phyloP scores from a whole-genome alignment of 1,140 invertebrate species.

The Cyclargus thomasi region DNA sequence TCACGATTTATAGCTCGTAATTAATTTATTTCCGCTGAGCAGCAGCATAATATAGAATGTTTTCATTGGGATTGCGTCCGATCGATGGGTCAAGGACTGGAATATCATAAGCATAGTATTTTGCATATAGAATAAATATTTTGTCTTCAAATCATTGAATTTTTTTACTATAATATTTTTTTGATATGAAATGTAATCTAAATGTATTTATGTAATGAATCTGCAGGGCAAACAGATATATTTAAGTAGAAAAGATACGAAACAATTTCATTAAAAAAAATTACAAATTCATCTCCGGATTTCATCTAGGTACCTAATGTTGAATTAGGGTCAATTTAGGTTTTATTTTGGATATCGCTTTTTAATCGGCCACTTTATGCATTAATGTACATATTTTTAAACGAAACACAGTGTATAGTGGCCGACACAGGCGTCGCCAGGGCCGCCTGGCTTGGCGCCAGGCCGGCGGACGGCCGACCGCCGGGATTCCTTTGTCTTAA shows the following conservation, averaged over 20 bases:
- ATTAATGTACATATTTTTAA: slow-evolving; percentile 20
- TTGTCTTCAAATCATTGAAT: too few species aligned
- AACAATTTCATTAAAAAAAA: too few species aligned
- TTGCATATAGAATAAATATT: slow-evolving; percentile 3
- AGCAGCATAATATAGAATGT: slow-evolving; percentile 18
- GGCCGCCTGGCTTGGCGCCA: slow-evolving; percentile 71
- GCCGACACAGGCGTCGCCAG: slow-evolving; percentile 62
- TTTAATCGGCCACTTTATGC: neutral
- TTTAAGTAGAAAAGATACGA: too few species aligned
- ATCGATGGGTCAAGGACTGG: slow-evolving; percentile 33
- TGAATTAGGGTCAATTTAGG: neutral
- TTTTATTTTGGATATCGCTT: neutral
- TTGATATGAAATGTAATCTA: too few species aligned
- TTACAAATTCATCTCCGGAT: neutral
- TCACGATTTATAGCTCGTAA: neutral
- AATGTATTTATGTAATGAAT: too few species aligned
- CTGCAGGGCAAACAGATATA: too few species aligned
- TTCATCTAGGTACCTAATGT: neutral
- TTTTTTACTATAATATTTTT: too few species aligned
- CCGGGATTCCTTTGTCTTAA: slow-evolving; percentile 73
- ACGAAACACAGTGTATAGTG: slow-evolving; percentile 49
- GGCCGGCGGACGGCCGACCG: slow-evolving; percentile 67
- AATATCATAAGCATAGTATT: slow-evolving; percentile 5
- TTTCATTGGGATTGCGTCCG: slow-evolving; percentile 27
- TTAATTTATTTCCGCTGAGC: slow-evolving; percentile 10